Conservation (phyloP, 2,797 vertebrate genomes). For the Balearica regulorum region DNA sequence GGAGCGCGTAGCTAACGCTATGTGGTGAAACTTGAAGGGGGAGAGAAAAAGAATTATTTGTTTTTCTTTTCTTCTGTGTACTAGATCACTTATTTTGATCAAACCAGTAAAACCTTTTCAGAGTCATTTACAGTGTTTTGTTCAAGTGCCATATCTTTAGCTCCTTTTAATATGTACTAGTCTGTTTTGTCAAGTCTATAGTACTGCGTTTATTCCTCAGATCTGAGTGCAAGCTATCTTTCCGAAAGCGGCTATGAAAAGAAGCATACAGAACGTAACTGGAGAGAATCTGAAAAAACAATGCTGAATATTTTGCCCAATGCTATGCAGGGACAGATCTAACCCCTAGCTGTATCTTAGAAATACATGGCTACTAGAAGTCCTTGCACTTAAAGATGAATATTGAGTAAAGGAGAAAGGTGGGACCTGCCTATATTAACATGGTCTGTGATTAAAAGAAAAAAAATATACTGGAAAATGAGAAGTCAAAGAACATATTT, state of each 20-base stretch:
- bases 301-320: background rate
- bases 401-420: background rate
- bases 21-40: background rate
- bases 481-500: background rate
- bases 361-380: background rate
- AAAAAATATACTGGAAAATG: background rate
- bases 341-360: background rate
- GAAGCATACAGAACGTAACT: background rate
- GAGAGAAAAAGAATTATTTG: background rate
- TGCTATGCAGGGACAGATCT: background rate
- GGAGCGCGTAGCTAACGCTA: background rate
- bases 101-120: background rate
- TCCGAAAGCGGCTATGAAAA: background rate
- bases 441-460: background rate
- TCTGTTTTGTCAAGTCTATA: background rate
- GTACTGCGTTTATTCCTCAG: background rate
- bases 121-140: background rate
- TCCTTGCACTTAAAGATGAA: background rate
- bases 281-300: background rate
- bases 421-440: background rate
- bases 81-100: background rate
- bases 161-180: background rate
- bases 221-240: background rate
- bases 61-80: background rate
- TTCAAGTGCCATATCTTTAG: background rate